These are phyloP conservation scores for Noctilio leporinus DNA, from an alignment of 2,113 vertebrate species.

Conservation along the genomic window DNA sequence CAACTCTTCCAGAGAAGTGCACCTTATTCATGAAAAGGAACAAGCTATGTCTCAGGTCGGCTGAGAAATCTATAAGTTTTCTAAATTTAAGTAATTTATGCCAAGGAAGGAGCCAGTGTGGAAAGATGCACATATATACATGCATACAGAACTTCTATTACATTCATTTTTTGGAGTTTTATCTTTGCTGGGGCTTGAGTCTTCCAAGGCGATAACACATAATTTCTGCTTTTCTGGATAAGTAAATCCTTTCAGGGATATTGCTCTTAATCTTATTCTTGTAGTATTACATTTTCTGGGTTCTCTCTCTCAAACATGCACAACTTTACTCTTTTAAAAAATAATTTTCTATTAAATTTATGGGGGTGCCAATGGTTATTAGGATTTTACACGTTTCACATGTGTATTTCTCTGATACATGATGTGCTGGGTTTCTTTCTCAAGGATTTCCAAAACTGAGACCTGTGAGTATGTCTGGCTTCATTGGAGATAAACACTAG, in stretches of 20 bases:
- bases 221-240: neutral
- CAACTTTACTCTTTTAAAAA: too few species aligned
- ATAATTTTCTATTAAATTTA: too few species aligned
- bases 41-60: neutral
- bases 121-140: neutral
- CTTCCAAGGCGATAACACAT: neutral
- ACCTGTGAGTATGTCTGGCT: neutral
- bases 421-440: neutral
- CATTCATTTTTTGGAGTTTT: neutral
- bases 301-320: too few species aligned
- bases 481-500: neutral
- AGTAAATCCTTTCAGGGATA: neutral
- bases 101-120: accelerated
- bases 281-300: neutral
- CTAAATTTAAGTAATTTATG: neutral
- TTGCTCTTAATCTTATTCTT: slow-evolving; percentile 27
- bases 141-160: neutral
- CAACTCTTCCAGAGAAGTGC: neutral
- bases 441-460: neutral
- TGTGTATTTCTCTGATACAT: too few species aligned
- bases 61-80: neutral
- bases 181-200: neutral
- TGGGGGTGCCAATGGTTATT: too few species aligned
- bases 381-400: too few species aligned
- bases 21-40: neutral